A percentile compares a stretch with the other conserved stretches of the same genome.
phyloP scores from a whole-genome alignment of 2,113 vertebrate species.

The Verasper variegatus region DNA sequence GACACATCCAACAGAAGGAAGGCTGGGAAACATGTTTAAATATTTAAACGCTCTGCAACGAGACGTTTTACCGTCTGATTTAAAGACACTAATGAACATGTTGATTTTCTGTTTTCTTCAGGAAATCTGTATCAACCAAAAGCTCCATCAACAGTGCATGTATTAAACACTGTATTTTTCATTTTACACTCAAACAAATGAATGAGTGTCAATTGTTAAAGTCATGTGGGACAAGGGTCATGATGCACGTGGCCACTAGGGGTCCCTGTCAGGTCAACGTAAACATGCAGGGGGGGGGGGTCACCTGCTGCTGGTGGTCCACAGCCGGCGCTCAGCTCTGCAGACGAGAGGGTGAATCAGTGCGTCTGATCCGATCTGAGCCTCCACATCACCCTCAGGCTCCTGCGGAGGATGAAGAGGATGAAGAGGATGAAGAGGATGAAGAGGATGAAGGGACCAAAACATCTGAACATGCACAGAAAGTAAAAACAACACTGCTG shows the following conservation, averaged over 20 bases:
- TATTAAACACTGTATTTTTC: no score
- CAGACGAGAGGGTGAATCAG: slow-evolving; percentile 54
- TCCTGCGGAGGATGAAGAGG: slow-evolving; percentile 12
- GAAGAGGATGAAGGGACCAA: no score
- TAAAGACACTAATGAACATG: no score
- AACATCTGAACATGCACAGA: no score
- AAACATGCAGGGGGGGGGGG: background rate
- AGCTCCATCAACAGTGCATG: no score
- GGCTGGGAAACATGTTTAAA: background rate
- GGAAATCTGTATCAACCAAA: no score
- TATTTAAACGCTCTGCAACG: background rate
- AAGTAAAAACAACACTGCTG: no score
- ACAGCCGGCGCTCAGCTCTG: slow-evolving; percentile 34
- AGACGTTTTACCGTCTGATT: background rate
- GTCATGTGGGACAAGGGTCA: background rate
- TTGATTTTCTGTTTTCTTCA: no score
- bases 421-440: no score
- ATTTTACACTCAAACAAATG: no score
- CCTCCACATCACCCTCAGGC: slow-evolving; percentile 65
- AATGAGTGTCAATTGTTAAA: background rate
- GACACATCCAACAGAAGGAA: background rate
- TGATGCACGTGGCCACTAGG: background rate
- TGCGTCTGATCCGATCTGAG: slow-evolving; percentile 24
- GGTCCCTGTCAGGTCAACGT: background rate
- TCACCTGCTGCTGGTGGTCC: slow-evolving; percentile 64